phyloP scores from a whole-genome alignment of 2,113 vertebrate genomes.

The Pogonocichla stellata region DNA sequence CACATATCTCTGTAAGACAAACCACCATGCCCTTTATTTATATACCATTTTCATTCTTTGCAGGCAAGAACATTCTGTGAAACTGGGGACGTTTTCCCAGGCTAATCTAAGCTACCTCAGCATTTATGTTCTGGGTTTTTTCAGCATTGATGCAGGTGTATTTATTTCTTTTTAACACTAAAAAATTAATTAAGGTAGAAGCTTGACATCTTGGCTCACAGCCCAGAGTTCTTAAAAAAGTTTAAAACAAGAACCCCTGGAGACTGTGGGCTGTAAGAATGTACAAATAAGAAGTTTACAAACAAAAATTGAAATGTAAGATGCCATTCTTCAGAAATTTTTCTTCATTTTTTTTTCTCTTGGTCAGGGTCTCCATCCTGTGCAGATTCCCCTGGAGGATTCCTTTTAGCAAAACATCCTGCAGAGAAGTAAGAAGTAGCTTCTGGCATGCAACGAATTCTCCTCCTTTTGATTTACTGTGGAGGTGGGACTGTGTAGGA shows the following conservation, averaged over 20 bases:
- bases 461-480: background rate
- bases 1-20: background rate
- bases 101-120: background rate
- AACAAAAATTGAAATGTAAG: background rate
- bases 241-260: background rate
- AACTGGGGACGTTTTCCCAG: background rate
- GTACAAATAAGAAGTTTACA: background rate
- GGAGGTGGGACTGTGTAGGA: background rate
- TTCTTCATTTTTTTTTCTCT: background rate
- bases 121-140: background rate
- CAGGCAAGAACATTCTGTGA: background rate
- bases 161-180: background rate
- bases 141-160: background rate
- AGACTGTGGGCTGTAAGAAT: background rate
- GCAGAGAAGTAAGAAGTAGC: background rate
- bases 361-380: background rate
- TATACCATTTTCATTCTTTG: background rate
- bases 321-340: background rate
- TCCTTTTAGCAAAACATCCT: background rate
- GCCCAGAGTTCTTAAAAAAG: background rate
- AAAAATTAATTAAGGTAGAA: background rate
- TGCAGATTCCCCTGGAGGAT: background rate
- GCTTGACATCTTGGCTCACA: background rate
- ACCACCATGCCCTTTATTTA: background rate
- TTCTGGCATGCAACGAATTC: background rate